Conservation (phyloP, 1,140 invertebrate genomes). For the Campodea augens region DNA sequence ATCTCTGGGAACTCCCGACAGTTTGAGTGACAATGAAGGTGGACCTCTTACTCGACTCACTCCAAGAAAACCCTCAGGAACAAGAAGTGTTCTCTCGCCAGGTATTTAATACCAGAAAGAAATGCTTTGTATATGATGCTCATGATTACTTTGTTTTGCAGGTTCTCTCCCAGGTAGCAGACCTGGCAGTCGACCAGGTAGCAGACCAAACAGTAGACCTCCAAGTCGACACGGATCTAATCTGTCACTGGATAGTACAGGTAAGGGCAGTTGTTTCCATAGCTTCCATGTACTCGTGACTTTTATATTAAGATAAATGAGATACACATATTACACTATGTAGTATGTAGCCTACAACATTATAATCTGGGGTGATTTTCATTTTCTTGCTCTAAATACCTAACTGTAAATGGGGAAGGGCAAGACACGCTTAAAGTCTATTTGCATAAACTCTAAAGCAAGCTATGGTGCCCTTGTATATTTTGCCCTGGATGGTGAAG, state of each 20-base stretch:
- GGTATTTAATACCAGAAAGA: constrained; percentile 29
- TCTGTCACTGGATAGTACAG: constrained; percentile 70
- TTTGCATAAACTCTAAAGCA: neutral
- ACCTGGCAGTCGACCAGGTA: constrained; percentile 57
- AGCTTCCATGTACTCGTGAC: neutral
- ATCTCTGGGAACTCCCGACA: constrained; percentile 64
- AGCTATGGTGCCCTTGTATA: no score
- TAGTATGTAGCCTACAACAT: neutral
- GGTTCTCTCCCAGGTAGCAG: constrained; percentile 37
- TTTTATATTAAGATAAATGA: neutral
- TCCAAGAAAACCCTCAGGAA: constrained; percentile 18
- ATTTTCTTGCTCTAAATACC: constrained; percentile 6
- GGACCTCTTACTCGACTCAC: constrained; percentile 29
- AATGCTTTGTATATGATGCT: constrained; percentile 5
- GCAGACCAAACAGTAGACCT: constrained; percentile 65
- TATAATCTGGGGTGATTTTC: neutral
- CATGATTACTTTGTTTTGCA: constrained; percentile 20
- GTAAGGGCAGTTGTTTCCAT: constrained; percentile 25
- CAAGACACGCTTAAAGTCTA: neutral
- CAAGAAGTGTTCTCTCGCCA: constrained; percentile 3
- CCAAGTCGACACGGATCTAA: constrained; percentile 84
- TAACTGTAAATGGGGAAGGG: neutral
- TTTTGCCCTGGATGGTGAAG: no score
- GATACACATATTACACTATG: neutral
- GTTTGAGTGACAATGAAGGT: constrained; percentile 66